These are phyloP conservation scores for Uloborus plumipes DNA, from an alignment of 2,888 invertebrate genomes.

Conservation along the genomic window DNA sequence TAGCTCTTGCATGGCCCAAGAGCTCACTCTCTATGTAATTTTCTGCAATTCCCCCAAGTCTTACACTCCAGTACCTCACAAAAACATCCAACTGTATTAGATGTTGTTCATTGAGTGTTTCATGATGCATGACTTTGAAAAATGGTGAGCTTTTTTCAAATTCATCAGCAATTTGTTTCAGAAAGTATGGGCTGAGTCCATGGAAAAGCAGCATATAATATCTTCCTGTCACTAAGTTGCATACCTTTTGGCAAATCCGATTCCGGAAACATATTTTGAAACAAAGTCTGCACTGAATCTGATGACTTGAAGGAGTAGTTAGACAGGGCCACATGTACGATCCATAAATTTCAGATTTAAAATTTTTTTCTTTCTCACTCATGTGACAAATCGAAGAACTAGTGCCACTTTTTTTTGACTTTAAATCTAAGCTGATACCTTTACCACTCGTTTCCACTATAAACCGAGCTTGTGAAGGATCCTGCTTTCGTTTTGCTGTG, in stretches of 20 bases:
- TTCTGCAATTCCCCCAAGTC: background rate
- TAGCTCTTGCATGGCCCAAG: background rate
- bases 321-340: background rate
- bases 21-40: background rate
- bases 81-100: background rate
- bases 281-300: background rate
- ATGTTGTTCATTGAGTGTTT: background rate
- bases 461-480: background rate
- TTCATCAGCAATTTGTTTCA: slow-evolving; percentile 12
- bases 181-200: slow-evolving; percentile 10
- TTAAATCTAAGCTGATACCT: background rate
- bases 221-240: background rate
- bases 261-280: background rate
- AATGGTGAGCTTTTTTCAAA: background rate
- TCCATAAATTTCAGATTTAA: background rate
- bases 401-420: background rate
- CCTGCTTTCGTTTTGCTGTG: background rate
- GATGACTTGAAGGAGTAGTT: background rate
- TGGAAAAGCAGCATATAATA: slow-evolving; percentile 10
- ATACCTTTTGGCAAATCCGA: background rate
- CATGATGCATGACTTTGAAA: background rate
- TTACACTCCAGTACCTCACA: background rate
- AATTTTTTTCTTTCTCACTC: background rate
- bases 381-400: background rate
- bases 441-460: background rate